Percentiles rank a stretch among this genome's conserved stretches.
Conservation (phyloP, 2,888 invertebrate species). For the Monochamus alternatus region DNA sequence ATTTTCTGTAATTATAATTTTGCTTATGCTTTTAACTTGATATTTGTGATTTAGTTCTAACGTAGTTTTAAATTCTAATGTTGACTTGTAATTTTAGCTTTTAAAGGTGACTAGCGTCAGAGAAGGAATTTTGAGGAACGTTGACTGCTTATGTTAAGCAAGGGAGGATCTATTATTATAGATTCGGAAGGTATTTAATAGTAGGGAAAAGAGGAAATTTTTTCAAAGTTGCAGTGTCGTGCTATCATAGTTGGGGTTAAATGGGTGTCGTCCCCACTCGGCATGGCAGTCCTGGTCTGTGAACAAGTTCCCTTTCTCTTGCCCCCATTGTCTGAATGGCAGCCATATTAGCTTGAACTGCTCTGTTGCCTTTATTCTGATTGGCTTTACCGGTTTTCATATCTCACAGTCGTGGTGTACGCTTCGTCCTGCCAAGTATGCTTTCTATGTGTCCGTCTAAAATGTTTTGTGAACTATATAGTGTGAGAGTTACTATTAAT, state of each 20-base stretch:
- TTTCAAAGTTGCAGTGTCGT: constrained; percentile 55
- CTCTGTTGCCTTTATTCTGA: constrained; percentile 71
- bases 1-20: no score
- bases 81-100: no score
- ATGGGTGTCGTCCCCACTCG: constrained; percentile 65
- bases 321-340: constrained; percentile 71
- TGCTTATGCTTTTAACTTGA: no score
- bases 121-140: not conserved
- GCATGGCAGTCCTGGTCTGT: constrained; percentile 62
- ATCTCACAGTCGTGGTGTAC: constrained; percentile 66
- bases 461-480: constrained; percentile 63
- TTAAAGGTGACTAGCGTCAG: not conserved
- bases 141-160: not conserved
- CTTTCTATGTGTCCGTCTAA: constrained; percentile 60
- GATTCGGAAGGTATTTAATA: constrained; percentile 21
- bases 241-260: constrained; percentile 66
- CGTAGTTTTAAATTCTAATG: no score
- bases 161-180: not conserved
- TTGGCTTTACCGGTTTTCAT: constrained; percentile 71
- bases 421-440: constrained; percentile 63
- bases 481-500: constrained; percentile 59
- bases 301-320: constrained; percentile 69
- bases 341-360: constrained; percentile 72
- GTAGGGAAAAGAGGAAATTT: constrained; percentile 44
- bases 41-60: no score